Evolutionary conservation across 2,888 invertebrate genomes (phyloP), one percentile per base, ranked within the genome.

Genomic region (Dendrolimus houi): DNA sequence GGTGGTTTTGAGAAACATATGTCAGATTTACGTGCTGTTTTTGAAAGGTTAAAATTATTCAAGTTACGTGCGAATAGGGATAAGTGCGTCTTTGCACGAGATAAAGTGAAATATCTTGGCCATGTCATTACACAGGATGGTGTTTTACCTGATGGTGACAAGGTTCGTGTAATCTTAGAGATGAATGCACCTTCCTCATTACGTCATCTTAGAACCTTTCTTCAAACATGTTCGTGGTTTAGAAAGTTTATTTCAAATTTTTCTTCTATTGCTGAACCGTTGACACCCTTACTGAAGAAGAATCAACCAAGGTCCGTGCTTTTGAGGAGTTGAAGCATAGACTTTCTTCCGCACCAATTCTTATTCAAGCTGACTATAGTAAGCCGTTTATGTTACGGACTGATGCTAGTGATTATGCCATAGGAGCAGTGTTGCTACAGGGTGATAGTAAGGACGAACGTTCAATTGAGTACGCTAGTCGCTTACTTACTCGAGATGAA

Each of bases 191-290:
- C 68, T 9, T 53, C 41, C 1, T 58, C 53, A 41, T 29, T 68
- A 0, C 58, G 65, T 52, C 66, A 69, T 0, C 55, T 69, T 7
- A 55, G 56, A 8, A 57, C 65, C 0, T 71, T 71, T 40, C 42
- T 71, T 0, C 67, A 67, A 56, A 72, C 64, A 0, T 74, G 74
- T 58, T 72, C 75, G 0, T 77, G 76, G 76, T 77, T 70, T 56
- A 56, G 75, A 2, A 67, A 66, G 41, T 74, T 72, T 53, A 64
- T 73, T 0, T 63, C 64, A 9, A 55, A 64, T 3, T 71, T 70
- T 41, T 56, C 70, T 0, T 41, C 62, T n/a, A 61, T 75, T 0
- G 67, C 74, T 0, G 58, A 73, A 55, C 76, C 78, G 2, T 58
- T 70, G 6, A 74, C 72, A 0, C 40, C 55, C 1, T 57, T 78